Evolutionary conservation across 2,113 vertebrate species (phyloP), one percentile per base, ranked within the genome.

Genomic region (Pedetes capensis): DNA sequence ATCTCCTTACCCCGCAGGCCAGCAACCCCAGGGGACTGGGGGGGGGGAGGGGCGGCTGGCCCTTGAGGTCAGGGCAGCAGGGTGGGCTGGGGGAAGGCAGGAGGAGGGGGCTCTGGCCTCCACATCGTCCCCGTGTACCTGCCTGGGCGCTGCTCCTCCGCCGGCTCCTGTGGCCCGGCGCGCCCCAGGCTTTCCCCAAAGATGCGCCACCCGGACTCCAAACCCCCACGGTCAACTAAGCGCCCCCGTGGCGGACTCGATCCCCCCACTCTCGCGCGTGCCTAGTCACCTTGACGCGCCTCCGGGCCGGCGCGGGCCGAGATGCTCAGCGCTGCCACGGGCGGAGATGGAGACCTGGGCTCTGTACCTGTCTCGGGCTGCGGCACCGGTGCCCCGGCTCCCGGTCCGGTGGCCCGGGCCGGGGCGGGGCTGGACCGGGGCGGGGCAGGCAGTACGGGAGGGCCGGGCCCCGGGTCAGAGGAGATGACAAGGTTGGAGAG

Each of bases 201-300:
- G 44, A 55, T 14, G 42, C 76, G 42, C 51, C 27, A 5, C 42
- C 32, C 27, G 22, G 78, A 57, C 59, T 55, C 80, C 16, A 61
- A 53, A 10, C 79, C 63, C 85, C 59, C 53, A 17, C 17, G 5
- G 32, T 64, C 76, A 4, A 4, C 82, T 74, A 47, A 78, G 80
- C 66, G 9, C 23, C 59, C 64, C 17, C 32, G 51, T 0, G 44
- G 49, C 27, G 23, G n/a, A 12, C 51, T 59, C 57, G 42, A 32
- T 47, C 6, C 53, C 61, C 53, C 49, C 9, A 59, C n/a, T 44
- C 74, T 74, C 72, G 87, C 2, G 39, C 59, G 9, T 37, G 78
- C 91, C 80, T 64, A 79, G 92, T 97, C 97, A 97, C 97, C 97
- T 97, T 97, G 96, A 96, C 75, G 87, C 63, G 84, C 86, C 85